phyloP scores from a whole-genome alignment of 1,140 invertebrate species.

The Piezodorus guildinii region DNA sequence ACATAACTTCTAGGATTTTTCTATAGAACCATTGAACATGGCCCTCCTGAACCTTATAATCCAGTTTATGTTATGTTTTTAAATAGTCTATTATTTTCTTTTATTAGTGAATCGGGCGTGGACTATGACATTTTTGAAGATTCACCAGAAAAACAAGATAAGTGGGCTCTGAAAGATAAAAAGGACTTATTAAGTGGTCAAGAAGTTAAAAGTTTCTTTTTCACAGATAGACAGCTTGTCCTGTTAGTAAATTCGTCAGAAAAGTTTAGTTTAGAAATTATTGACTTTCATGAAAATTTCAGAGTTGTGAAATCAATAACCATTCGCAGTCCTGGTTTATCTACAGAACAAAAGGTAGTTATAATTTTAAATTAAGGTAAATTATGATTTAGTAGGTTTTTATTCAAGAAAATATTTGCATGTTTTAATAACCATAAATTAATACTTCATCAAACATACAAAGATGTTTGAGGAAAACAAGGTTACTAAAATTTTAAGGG shows the following conservation, averaged over 20 bases:
- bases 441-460: too few species aligned
- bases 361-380: too few species aligned
- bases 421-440: too few species aligned
- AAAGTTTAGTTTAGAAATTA: neutral
- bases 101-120: neutral
- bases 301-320: neutral
- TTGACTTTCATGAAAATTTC: neutral
- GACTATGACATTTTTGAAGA: constrained; percentile 1
- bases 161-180: neutral
- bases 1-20: neutral
- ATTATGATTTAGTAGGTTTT: too few species aligned
- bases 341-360: neutral
- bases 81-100: neutral
- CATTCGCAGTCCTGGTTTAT: neutral
- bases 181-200: neutral
- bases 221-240: neutral
- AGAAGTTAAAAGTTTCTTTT: neutral
- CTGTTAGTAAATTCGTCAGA: neutral
- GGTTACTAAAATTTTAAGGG: too few species aligned
- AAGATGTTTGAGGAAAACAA: too few species aligned
- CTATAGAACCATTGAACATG: too few species aligned
- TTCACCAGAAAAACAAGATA: neutral
- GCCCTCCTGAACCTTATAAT: neutral
- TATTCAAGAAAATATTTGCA: too few species aligned
- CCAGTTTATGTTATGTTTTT: neutral